A percentile compares a stretch with the other conserved stretches of the same genome.
Conservation (phyloP, 2,113 vertebrate species). For the Abramis brama region DNA sequence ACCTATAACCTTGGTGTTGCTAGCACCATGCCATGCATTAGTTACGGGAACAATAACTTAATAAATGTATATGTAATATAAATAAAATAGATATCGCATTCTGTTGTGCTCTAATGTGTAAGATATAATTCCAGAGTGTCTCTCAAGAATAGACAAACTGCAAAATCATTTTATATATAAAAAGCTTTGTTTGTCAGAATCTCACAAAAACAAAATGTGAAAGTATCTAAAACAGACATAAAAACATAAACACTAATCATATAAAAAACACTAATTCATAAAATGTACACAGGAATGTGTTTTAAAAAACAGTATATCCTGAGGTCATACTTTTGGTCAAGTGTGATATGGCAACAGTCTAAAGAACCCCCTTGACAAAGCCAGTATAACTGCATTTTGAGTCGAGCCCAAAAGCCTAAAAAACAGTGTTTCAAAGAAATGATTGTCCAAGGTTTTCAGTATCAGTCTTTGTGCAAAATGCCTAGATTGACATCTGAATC, state of each 20-base stretch:
- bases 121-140: background rate
- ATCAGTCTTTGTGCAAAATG: slow-evolving; percentile 33
- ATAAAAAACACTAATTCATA: slow-evolving; percentile 17
- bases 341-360: slow-evolving; percentile 32
- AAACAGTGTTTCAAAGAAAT: slow-evolving; percentile 26
- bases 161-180: slow-evolving; percentile 24
- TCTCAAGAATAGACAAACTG: background rate
- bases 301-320: slow-evolving; percentile 9
- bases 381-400: background rate
- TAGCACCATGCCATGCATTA: background rate
- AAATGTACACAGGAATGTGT: slow-evolving; percentile 29
- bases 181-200: slow-evolving; percentile 34
- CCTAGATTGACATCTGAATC: background rate
- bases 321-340: slow-evolving; percentile 36
- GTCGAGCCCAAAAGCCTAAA: background rate
- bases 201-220: slow-evolving; percentile 33
- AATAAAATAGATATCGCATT: background rate
- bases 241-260: slow-evolving; percentile 37
- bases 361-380: background rate
- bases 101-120: background rate
- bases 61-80: background rate
- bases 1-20: background rate
- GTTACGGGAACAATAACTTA: background rate
- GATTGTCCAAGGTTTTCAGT: slow-evolving; percentile 32
- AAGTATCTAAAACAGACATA: slow-evolving; percentile 26